Base-by-base conservation (phyloP, 2,797 vertebrate genomes). In the Chlorospingus semifuscus region DNA sequence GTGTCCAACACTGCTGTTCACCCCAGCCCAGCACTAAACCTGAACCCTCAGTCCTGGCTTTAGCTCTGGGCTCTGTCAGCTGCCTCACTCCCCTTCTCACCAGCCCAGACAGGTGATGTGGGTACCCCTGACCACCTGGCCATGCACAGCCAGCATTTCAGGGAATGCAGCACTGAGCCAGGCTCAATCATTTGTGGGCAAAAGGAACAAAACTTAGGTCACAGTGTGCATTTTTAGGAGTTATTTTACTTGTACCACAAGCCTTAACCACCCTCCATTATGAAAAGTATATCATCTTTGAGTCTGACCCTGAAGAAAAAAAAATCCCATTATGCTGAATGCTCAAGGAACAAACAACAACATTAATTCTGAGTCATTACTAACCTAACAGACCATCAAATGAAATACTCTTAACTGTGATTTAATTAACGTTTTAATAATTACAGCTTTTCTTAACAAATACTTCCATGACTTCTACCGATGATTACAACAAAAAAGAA, bases 321-420 rank as follows among this genome's bases (percentile, higher is more conserved):
- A 56, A 72, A 34, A 8, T 22, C 30, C 53, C 30, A 44, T 46
- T 37, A 71, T 42, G 47, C 37, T 44, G 87, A 75, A 88, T 75
- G 83, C 80, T 87, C 59, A 63, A 56, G 66, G 49, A 81, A 76
- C 21, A 90, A 90, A 72, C 27, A 50, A 50, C 14, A 8, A 42
- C 66, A 47, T 74, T 53, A 6, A 69, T 81, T 93, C 66, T 34
- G 42, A 81, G 80, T 83, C 50, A 79, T 93, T 70, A 86, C 69
- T 90, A 94, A 93, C 65, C 83, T 78, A 94, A 93, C 59, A 72
- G 85, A 75, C 69, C 88, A 88, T 81, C 87, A 83, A 79, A 93
- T 69, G 63, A 94, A 93, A 83, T 47, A 76, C 36, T 88, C 42
- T 50, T 2, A 88, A 83, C 60, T 52, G 76, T 47, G 47, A 78